These are phyloP conservation scores for Agrypnus murinus DNA, from an alignment of 2,888 invertebrate species.

Conservation along the genomic window DNA sequence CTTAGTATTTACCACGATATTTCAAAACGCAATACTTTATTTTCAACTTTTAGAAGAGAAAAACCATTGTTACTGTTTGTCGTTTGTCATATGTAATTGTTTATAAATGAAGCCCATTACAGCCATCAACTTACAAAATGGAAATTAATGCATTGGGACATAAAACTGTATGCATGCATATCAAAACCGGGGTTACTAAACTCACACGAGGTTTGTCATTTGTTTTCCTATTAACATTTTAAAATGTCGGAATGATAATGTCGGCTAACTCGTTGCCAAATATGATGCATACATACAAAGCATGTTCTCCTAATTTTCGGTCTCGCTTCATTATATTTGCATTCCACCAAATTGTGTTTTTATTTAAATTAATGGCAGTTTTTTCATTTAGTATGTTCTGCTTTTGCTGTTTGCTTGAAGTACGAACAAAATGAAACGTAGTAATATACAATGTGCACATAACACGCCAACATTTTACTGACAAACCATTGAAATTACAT, in stretches of 20 bases:
- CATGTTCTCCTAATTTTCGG: conserved; percentile 48
- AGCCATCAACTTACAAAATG: background rate
- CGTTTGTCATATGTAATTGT: too few relatives aligned
- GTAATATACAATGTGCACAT: background rate
- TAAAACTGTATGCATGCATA: conserved; percentile 12
- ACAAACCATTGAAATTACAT: too few relatives aligned
- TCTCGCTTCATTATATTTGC: conserved; percentile 52
- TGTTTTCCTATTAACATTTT: conserved; percentile 48
- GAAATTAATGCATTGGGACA: conserved; percentile 8
- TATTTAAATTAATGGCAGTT: conserved; percentile 53
- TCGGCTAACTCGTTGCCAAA: conserved; percentile 42
- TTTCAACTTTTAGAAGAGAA: too few relatives aligned
- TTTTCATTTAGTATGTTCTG: conserved; percentile 35
- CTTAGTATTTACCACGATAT: too few relatives aligned
- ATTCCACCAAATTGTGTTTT: conserved; percentile 51
- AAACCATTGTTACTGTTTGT: too few relatives aligned
- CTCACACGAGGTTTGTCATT: conserved; percentile 43
- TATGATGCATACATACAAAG: conserved; percentile 45
- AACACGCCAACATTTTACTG: background rate
- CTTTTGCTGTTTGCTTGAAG: conserved; percentile 36
- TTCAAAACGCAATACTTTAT: too few relatives aligned
- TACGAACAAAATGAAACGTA: conserved; percentile 35
- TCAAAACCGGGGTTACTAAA: conserved; percentile 30
- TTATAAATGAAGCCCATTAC: background rate
- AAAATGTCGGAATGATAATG: conserved; percentile 49